Evolutionary conservation across 53 echinoderm and acorn worm genomes (phyloP).

Genomic region (Holothuria leucospilota): DNA sequence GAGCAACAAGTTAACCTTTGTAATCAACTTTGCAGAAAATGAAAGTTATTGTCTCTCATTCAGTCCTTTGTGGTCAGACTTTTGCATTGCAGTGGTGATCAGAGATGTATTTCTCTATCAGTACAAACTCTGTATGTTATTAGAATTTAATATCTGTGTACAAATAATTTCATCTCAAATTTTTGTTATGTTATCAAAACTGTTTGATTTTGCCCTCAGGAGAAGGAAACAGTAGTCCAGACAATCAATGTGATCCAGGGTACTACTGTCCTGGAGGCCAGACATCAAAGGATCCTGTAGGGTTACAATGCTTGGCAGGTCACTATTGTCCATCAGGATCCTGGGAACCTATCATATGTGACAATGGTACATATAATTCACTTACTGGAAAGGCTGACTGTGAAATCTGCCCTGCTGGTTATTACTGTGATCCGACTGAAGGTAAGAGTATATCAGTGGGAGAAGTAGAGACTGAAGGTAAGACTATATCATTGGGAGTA

Average conservation of each 20-base stretch:
- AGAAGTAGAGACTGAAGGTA: constrained; percentile 62
- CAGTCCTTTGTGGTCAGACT: no score
- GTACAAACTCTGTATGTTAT: not conserved
- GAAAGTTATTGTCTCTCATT: no score
- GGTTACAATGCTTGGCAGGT: constrained; percentile 79
- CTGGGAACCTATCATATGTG: constrained; percentile 84
- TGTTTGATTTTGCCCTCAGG: constrained; percentile 56
- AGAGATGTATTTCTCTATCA: not conserved
- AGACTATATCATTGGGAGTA: not conserved
- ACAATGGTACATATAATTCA: constrained; percentile 94
- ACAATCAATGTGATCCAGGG: constrained; percentile 80
- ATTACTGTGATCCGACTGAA: constrained; percentile 92
- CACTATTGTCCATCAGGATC: constrained; percentile 86
- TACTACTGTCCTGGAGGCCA: constrained; percentile 99
- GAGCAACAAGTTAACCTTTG: no score
- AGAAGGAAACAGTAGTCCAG: constrained; percentile 81
- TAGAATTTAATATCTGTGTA: not conserved
- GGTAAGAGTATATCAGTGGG: constrained; percentile 51
- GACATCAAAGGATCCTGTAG: constrained; percentile 72
- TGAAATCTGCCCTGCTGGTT: constrained; percentile 84
- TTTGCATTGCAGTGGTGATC: not conserved
- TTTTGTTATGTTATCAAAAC: not conserved
- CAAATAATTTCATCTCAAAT: no score
- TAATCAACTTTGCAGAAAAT: no score
- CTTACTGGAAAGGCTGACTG: constrained; percentile 73